Conservation (phyloP, 2,888 invertebrate genomes). For the Nymphalis urticae region DNA sequence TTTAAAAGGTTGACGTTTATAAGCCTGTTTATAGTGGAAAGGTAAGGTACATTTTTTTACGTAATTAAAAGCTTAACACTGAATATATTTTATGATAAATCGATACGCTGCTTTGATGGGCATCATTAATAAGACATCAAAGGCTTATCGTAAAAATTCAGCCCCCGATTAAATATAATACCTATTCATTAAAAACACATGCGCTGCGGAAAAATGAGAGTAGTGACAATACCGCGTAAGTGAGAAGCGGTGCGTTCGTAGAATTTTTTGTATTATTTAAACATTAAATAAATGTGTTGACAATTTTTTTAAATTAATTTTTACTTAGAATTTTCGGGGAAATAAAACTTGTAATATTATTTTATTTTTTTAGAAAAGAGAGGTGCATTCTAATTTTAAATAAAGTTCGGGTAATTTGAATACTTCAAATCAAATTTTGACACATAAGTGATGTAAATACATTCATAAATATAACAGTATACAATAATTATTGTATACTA, state of each 20-base stretch:
- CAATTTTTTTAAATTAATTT: too few relatives aligned
- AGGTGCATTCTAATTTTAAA: too few relatives aligned
- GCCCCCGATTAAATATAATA: conserved; percentile 68
- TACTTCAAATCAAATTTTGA: too few relatives aligned
- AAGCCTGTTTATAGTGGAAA: conserved; percentile 29
- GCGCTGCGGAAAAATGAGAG: conserved; percentile 62
- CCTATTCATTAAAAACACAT: conserved; percentile 78
- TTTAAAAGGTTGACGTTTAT: not conserved
- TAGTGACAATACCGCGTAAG: conserved; percentile 48
- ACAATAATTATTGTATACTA: too few relatives aligned
- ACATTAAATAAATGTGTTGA: not conserved
- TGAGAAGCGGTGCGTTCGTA: conserved; percentile 28
- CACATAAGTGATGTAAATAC: too few relatives aligned
- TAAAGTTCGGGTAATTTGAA: too few relatives aligned
- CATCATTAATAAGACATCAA: conserved; percentile 76
- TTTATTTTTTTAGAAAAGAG: too few relatives aligned
- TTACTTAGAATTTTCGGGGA: too few relatives aligned
- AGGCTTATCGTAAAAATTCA: conserved; percentile 64
- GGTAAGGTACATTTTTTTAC: conserved; percentile 29
- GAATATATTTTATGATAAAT: conserved; percentile 69
- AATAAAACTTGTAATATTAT: too few relatives aligned
- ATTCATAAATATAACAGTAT: too few relatives aligned
- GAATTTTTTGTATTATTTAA: too few relatives aligned
- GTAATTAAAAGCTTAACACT: conserved; percentile 69
- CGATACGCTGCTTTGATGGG: conserved; percentile 56